Evolutionary conservation across 2,113 vertebrate species (phyloP).

Genomic region (Urocitellus parryii): DNA sequence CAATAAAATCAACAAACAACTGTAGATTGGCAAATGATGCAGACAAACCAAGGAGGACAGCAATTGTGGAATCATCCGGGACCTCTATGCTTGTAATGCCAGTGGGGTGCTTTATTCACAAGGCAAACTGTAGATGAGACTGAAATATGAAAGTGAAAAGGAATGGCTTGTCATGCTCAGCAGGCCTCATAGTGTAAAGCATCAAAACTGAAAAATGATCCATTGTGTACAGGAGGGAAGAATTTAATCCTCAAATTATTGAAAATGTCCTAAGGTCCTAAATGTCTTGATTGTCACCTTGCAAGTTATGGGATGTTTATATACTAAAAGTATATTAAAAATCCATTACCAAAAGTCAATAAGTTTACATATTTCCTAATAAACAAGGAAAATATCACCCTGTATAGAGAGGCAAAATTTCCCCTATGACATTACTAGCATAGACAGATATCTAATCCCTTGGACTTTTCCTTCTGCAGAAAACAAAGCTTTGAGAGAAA

Average conservation of each 20-base stretch:
- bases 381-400: background rate
- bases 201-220: fast-evolving
- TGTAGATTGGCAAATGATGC: fast-evolving
- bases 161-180: fast-evolving
- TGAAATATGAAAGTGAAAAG: background rate
- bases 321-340: background rate
- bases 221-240: fast-evolving
- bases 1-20: fast-evolving
- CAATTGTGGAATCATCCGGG: no score
- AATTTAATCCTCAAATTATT: no score
- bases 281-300: background rate
- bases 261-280: background rate
- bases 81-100: fast-evolving
- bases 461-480: background rate
- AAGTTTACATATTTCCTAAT: background rate
- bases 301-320: background rate
- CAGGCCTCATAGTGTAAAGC: background rate
- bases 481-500: background rate
- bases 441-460: no score
- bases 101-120: fast-evolving
- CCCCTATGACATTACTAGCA: background rate
- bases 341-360: background rate
- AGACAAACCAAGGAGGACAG: fast-evolving
- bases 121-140: background rate
- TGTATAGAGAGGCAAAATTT: background rate